Base-by-base conservation (phyloP, 2,797 vertebrate species). In the Peromyscus nudipes region DNA sequence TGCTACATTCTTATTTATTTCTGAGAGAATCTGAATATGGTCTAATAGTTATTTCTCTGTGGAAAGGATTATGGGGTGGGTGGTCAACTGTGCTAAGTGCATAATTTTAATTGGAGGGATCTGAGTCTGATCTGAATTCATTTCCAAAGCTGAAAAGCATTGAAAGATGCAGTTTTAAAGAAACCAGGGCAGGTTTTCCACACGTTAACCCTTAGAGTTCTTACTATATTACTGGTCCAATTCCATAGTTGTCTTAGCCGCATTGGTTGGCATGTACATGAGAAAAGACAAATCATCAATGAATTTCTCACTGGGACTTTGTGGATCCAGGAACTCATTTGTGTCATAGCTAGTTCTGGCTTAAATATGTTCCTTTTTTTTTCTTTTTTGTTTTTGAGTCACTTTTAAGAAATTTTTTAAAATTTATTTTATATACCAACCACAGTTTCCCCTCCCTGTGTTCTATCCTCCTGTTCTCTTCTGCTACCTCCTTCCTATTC, bases 111-210 rank as follows among this genome's bases (percentile, higher is more conserved):
- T 60, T 23, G 89, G 27, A 82, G 71, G 62, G 9, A 75, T 31
- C 21, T 75, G 64, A 83, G 31, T 81, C 89, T 80, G 81, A 84
- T 64, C 75, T 81, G 37, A 34, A 29, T 88, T 97, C 29, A 46
- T 21, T 49, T 16, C 49, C 52, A 71, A 52, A 34, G 6, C 4
- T 52, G 57, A 55, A 81, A 40, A 80, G 31, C 89, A 67, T 83
- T 57, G 71, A 87, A 80, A 52, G 46, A 49, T n/a, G 37, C 10
- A 17, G 31, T 40, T 57, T 3, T 34, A 84, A 92, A 57, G 19
- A 92, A 71, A 40, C 29, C 21, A 19, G 25, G n/a, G 2, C 73
- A 71, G 77, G 6, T 12, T 29, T 9, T 88, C 12, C 14, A 23
- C n/a, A 31, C 65, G 65, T 87, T 88, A 29, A 16, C 10, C 1